Evolutionary conservation across 2,113 vertebrate species (phyloP), one percentile per base, ranked within the genome.

Genomic region (Tragulus kanchil): DNA sequence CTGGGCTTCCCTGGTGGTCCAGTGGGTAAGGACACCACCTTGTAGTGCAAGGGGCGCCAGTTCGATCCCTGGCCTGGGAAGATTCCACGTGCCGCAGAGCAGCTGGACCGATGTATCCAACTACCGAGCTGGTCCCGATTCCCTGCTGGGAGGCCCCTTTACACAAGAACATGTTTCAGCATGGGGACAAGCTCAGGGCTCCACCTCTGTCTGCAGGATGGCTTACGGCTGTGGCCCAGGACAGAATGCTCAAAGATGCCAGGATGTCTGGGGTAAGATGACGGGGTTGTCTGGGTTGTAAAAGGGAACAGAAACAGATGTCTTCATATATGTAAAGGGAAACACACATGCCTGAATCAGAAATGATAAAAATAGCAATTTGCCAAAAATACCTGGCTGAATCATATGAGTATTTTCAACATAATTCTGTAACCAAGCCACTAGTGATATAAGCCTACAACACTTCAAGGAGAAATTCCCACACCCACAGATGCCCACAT

Each of bases 331-430:
- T 6, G 15, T 52, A 42, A 78, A 36, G 65, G 45, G 89, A 95
- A 82, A 6, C n/a, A 82, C 2, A 82, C 4, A 11, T 50, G 78
- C 73, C 64, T 90, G 9, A 78, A 71, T 26, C 61, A 86, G 23
- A 79, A 26, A 64, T 50, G 14, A 62, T 77, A 77, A 92, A 85
- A 77, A 12, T 19, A 78, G 31, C 36, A 65, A 64, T 93, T 45
- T n/a, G 58, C 26, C 65, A 83, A 82, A 92, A 95, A 67, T 65
- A 94, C 69, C 58, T 36, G 71, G 23, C 36, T 95, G 26, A 89
- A 67, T 85, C 84, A 59, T 26, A 31, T 64, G 73, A 79, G 82
- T 45, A 91, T 59, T 82, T 85, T 61, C 62, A 69, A 95, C 56
- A 65, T 64, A 73, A 83, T 62, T 19, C 82, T 56, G 28, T 36